Conservation (phyloP, 2,113 vertebrate genomes). For the Gymnarchus niloticus region DNA sequence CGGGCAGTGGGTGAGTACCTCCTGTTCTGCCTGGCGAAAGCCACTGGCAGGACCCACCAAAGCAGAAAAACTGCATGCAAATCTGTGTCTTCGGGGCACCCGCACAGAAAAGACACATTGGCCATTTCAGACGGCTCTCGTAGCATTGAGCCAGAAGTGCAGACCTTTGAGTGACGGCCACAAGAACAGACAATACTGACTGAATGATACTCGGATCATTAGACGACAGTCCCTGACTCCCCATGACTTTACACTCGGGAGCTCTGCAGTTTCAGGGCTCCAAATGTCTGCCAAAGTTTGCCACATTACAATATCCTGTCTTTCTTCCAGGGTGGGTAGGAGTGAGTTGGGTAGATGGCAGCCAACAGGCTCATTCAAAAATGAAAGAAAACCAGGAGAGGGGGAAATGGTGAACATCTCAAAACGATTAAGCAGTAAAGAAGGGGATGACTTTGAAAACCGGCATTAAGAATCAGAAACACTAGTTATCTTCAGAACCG, state of each 20-base stretch:
- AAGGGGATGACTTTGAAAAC: neutral
- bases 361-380: constrained; percentile 32
- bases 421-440: neutral
- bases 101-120: neutral
- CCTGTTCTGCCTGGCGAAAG: neutral
- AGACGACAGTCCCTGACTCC: neutral
- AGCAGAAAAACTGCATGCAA: neutral
- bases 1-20: neutral
- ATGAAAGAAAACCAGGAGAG: constrained; percentile 9
- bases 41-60: neutral
- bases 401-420: neutral
- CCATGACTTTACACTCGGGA: neutral
- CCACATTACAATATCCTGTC: neutral
- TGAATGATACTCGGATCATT: neutral
- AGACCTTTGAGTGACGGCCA: neutral
- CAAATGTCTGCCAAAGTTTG: too few species aligned
- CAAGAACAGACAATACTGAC: neutral
- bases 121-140: neutral
- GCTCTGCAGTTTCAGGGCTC: too few species aligned
- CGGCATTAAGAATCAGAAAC: neutral
- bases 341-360: neutral
- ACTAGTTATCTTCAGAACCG: neutral
- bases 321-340: neutral
- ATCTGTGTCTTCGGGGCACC: neutral
- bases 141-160: neutral